These are phyloP conservation scores for Eospalax fontanierii DNA, from an alignment of 2,797 vertebrate species.

Conservation along the genomic window DNA sequence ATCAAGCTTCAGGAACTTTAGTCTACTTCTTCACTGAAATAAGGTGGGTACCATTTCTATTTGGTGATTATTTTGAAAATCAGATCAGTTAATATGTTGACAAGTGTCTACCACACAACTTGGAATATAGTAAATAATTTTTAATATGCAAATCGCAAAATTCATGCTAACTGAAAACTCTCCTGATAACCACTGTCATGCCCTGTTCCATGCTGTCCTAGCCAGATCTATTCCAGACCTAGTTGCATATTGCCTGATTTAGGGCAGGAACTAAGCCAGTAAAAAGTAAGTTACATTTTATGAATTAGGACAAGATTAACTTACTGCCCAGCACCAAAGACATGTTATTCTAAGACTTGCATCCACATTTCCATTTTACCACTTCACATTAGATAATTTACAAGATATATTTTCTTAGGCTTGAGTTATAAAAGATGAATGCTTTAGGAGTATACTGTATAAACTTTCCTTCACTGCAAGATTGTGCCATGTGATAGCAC, in stretches of 20 bases:
- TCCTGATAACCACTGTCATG: background rate
- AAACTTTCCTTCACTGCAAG: constrained; percentile 45
- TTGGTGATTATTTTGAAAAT: constrained; percentile 22
- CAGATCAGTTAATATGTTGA: background rate
- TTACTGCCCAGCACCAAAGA: background rate
- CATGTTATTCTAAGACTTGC: constrained; percentile 23
- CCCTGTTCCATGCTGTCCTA: background rate
- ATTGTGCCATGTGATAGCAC: background rate
- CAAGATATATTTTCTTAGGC: constrained; percentile 25
- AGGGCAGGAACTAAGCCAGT: background rate
- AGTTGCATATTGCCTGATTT: background rate
- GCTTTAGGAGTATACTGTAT: constrained; percentile 40
- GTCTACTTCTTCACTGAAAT: background rate
- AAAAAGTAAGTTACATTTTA: background rate
- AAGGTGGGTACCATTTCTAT: background rate
- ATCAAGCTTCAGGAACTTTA: background rate
- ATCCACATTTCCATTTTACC: constrained; percentile 5
- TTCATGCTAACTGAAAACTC: constrained; percentile 14
- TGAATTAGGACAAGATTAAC: background rate
- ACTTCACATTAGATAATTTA: background rate
- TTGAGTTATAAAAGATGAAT: constrained; percentile 51
- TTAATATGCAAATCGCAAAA: background rate
- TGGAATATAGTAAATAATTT: background rate
- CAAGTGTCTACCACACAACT: background rate
- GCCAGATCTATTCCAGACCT: background rate